Conservation (phyloP, 2,888 invertebrate genomes). For the Drosophila birchii region DNA sequence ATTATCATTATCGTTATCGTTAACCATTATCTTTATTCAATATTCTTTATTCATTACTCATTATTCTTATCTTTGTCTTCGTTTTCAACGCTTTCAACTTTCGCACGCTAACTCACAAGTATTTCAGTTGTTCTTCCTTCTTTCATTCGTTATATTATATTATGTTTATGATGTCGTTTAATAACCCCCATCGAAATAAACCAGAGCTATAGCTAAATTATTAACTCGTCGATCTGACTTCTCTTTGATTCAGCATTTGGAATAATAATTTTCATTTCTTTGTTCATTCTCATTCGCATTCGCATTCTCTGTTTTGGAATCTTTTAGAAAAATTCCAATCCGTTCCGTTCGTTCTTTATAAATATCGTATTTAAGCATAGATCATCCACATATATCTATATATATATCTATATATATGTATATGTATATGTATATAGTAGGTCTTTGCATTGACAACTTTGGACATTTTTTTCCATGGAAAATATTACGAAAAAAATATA, state of each 20-base stretch:
- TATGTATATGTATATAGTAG: constrained; percentile 14
- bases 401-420: constrained; percentile 39
- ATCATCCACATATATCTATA: constrained; percentile 31
- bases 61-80: constrained; percentile 45
- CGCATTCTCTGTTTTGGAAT: constrained; percentile 49
- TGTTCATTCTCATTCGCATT: constrained; percentile 31
- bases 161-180: constrained; percentile 35
- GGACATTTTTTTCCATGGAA: constrained; percentile 65
- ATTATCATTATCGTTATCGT: constrained; percentile 21
- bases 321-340: constrained; percentile 71
- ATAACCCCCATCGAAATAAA: constrained; percentile 43
- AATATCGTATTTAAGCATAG: constrained; percentile 51
- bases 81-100: constrained; percentile 56
- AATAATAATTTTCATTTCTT: constrained; percentile 59
- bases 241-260: constrained; percentile 67
- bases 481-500: constrained; percentile 26
- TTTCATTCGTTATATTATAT: constrained; percentile 34
- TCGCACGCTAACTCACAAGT: constrained; percentile 65
- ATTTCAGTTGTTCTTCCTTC: constrained; percentile 34
- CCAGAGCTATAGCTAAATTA: constrained; percentile 45
- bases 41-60: too few species aligned
- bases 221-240: constrained; percentile 19
- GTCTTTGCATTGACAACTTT: constrained; percentile 75
- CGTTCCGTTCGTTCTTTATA: constrained; percentile 45
- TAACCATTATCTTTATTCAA: constrained; percentile 32